Evolutionary conservation across 2,113 vertebrate genomes (phyloP).

Genomic region (Origma solitaria): DNA sequence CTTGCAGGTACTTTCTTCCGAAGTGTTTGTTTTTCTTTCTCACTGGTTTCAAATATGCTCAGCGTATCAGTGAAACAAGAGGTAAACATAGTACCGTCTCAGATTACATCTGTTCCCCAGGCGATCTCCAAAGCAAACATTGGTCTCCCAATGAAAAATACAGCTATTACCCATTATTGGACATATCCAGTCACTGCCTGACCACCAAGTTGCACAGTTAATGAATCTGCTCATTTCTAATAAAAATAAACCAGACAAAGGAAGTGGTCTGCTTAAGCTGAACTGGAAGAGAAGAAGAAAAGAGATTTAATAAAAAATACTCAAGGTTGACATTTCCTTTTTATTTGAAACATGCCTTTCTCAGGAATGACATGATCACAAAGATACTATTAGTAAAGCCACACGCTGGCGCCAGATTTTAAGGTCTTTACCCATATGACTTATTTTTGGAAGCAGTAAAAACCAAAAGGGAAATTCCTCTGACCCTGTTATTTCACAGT

Average conservation of each 20-base stretch:
- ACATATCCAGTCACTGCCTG: slow-evolving; percentile 72
- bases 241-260: slow-evolving; percentile 90
- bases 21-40: slow-evolving; percentile 73
- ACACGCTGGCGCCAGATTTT: slow-evolving; percentile 3
- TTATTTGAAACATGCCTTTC: slow-evolving; percentile 65
- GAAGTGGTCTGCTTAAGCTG: slow-evolving; percentile 81
- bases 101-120: slow-evolving; percentile 71
- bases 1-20: slow-evolving; percentile 64
- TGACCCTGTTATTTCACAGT: slow-evolving; percentile 22
- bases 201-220: slow-evolving; percentile 71
- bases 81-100: slow-evolving; percentile 67
- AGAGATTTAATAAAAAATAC: slow-evolving; percentile 59
- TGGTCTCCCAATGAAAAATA: slow-evolving; percentile 72
- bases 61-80: slow-evolving; percentile 66
- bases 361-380: slow-evolving; percentile 43
- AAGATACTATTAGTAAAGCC: slow-evolving; percentile 30
- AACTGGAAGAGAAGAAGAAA: slow-evolving; percentile 40
- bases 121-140: slow-evolving; percentile 73
- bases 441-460: slow-evolving; percentile 36
- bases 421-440: slow-evolving; percentile 12
- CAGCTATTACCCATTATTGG: slow-evolving; percentile 71
- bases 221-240: slow-evolving; percentile 85
- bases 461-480: slow-evolving; percentile 19
- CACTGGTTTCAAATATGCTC: slow-evolving; percentile 64
- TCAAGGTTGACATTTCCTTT: slow-evolving; percentile 64